Evolutionary conservation across 2,797 vertebrate species (phyloP).

Genomic region (Furcifer pardalis): DNA sequence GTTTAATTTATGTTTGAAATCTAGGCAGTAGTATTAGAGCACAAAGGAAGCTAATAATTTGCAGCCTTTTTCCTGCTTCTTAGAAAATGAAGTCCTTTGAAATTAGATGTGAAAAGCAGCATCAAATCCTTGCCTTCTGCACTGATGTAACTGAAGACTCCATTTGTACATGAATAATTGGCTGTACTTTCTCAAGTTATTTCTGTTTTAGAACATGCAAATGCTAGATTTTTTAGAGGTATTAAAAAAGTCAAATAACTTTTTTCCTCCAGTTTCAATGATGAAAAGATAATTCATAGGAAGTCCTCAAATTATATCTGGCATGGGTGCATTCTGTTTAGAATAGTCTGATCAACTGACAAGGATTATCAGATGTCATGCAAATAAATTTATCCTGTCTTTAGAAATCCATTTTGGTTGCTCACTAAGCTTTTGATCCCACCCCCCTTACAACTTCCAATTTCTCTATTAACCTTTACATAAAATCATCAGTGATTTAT

Average conservation of each 20-base stretch:
- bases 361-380: background rate
- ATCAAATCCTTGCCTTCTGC: accelerated
- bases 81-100: constrained; percentile 10
- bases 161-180: background rate
- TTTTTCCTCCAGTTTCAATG: background rate
- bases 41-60: background rate
- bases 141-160: background rate
- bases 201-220: constrained; percentile 13
- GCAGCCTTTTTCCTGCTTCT: background rate
- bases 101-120: background rate
- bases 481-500: background rate
- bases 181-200: background rate
- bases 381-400: background rate
- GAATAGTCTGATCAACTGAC: background rate
- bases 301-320: background rate
- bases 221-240: background rate
- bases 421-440: background rate
- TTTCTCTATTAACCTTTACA: background rate
- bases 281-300: background rate
- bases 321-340: background rate
- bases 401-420: background rate
- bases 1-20: constrained; percentile 31
- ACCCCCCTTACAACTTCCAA: background rate
- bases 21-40: background rate
- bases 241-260: background rate